Evolutionary conservation across 1,140 invertebrate genomes (phyloP).

Genomic region (Bacillus rossius): DNA sequence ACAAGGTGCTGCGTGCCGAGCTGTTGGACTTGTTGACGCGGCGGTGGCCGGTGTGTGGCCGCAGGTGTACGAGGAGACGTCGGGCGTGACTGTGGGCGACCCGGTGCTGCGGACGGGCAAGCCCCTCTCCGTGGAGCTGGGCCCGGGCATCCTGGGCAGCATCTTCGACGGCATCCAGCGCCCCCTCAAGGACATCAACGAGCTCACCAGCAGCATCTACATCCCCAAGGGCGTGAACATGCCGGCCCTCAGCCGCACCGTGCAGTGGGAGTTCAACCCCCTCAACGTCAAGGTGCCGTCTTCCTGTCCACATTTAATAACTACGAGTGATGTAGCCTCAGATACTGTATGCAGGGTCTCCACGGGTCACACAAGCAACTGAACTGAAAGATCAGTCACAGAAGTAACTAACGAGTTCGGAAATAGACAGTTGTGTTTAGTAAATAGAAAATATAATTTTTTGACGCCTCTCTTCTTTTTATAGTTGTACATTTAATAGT

Average conservation of each 20-base stretch:
- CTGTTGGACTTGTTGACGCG: no score
- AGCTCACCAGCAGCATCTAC: conserved; percentile 93
- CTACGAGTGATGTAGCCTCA: no score
- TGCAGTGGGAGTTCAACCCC: conserved; percentile 92
- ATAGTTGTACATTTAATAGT: no score
- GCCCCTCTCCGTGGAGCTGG: conserved; percentile 95
- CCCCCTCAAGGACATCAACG: conserved; percentile 94
- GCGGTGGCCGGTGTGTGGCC: neutral
- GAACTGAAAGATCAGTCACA: no score
- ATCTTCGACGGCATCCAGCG: conserved; percentile 99
- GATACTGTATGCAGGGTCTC: neutral
- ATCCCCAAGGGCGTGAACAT: conserved; percentile 98
- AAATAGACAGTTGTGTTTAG: no score
- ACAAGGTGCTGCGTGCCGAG: no score
- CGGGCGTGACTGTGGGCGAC: conserved; percentile 98
- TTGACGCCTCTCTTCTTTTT: no score
- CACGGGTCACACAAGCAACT: neutral
- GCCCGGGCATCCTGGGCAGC: conserved; percentile 98
- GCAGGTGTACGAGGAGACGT: conserved; percentile 99
- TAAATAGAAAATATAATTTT: no score
- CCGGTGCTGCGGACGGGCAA: conserved; percentile 97
- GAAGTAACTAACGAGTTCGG: no score
- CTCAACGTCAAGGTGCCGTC: conserved; percentile 67
- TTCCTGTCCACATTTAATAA: no score
- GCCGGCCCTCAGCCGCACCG: conserved; percentile 77